Base-by-base conservation (phyloP, 2,888 invertebrate genomes). In the Drosophila planitibia region DNA sequence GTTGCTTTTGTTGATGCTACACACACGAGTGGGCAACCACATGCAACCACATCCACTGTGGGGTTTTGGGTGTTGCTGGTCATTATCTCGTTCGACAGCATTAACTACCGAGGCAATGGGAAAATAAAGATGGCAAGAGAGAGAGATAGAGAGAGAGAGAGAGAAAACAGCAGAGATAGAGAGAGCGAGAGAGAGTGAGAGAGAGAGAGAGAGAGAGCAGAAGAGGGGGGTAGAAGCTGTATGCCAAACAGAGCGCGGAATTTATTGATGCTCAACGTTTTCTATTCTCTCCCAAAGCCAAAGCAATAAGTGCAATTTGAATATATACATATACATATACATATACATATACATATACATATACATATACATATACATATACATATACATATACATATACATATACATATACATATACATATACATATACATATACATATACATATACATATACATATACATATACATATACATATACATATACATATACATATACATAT, bases 31-130 rank as follows among this genome's bases (percentile, higher is more conserved):
- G 70, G 63, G 55, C 69, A 73, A 51, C 55, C 81, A 70, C 69
- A 72, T 70, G 54, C 58, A 67, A 68, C 78, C 61, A 37, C 83
- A 67, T 33, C 64, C 71, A 61, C 63, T 74, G 71, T 70, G 72
- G 85, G 90, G 63, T 76, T 85, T 89, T 76, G 79, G 89, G 83
- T 75, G 81, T 77, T 83, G 71, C 77, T 73, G 76, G 86, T 83
- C 82, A 83, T 86, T 89, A 84, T 86, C 84, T 86, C 53, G 74
- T 76, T 85, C 73, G 74, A 85, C 72, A 67, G 84, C 82, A 84
- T 70, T 81, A 87, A 87, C 82, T 76, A 85, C 79, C 63, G 33
- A 63, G 64, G 63, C 61, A 54, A 41, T 37, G 39, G 55, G 60
- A 22, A 54, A 49, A 51, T 22, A 54, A 41, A 51, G 22, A 57